Percentiles rank a stretch among this genome's conserved stretches.
Conservation (phyloP, 2,888 invertebrate genomes). For the Limenitis camilla region DNA sequence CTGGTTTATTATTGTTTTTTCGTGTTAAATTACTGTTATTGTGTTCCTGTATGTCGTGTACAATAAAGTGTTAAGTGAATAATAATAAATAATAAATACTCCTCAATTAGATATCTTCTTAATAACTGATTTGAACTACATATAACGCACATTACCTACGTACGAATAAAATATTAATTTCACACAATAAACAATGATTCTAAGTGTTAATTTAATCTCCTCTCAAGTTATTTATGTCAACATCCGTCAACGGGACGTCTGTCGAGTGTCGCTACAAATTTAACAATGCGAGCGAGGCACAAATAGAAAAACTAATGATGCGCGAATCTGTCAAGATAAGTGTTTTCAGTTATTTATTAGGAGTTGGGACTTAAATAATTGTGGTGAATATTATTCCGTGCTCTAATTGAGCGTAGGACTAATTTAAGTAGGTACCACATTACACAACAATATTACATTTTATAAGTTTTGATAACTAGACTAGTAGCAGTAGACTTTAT, state of each 20-base stretch:
- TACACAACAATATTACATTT: no score
- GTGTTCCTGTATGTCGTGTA: no score
- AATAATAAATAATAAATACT: no score
- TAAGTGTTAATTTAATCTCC: constrained; percentile 36
- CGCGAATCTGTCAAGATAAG: constrained; percentile 61
- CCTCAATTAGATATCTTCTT: no score
- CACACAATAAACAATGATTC: constrained; percentile 6
- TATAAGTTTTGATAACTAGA: no score
- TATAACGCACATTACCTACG: neutral
- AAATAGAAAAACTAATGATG: constrained; percentile 54
- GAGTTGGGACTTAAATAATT: constrained; percentile 40
- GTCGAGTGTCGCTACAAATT: constrained; percentile 54
- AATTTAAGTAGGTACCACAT: neutral
- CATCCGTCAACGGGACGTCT: constrained; percentile 54
- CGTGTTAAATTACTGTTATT: no score
- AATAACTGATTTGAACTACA: no score
- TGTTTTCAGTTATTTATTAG: constrained; percentile 56
- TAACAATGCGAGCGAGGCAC: constrained; percentile 55
- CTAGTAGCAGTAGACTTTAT: no score
- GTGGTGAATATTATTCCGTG: constrained; percentile 27
- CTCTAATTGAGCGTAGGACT: constrained; percentile 2
- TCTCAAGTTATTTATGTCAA: constrained; percentile 55
- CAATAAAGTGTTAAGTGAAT: no score
- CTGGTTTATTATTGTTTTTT: no score
- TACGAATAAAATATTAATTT: constrained; percentile 2